Evolutionary conservation across 2,797 vertebrate genomes (phyloP), one percentile per base, ranked within the genome.

Genomic region (Toxotes lorentzi): DNA sequence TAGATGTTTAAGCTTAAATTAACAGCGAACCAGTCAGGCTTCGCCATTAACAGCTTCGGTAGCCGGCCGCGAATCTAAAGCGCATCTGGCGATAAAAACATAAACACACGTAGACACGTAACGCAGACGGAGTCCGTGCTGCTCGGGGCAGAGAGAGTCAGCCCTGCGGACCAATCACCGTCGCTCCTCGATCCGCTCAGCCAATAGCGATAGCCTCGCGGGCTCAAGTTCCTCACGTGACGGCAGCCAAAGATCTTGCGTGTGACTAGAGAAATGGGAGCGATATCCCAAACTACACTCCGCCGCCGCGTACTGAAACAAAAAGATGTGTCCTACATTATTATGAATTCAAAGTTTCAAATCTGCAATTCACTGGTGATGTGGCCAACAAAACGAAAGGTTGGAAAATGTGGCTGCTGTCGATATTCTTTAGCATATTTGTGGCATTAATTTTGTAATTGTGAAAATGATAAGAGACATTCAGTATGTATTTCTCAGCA

Each of bases 211-310:
- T 5, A 19, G 60, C 4, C 21, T 19, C 8, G 12, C 2, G 0
- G 17, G 8, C 40, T 14, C 5, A 17, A 7, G 45, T 14, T 67
- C n/a, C 21, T 88, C 90, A 88, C 68, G 85, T 89, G 84, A 91
- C 72, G 2, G 19, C 3, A 17, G 21, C 17, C 12, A 14, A 34
- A 4, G 72, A 81, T 35, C 70, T 61, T 23, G 35, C 50, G 17
- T n/a, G 1, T 4, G 2, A 51, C 21, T 16, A 48, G 23, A 13
- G 5, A 1, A 38, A 5, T 0, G 12, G 0, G 34, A 45, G 56
- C 0, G 13, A 30, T 1, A 17, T 30, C 24, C 7, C 35, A 12
- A 8, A 2, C 7, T 45, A 38, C 40, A 40, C 70, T 61, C 56
- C 48, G 35, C 19, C 0, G 11, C 24, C 24, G 10, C 16, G 43